Evolutionary conservation across 2,113 vertebrate genomes (phyloP).

Genomic region (Melanostigma gelatinosum): DNA sequence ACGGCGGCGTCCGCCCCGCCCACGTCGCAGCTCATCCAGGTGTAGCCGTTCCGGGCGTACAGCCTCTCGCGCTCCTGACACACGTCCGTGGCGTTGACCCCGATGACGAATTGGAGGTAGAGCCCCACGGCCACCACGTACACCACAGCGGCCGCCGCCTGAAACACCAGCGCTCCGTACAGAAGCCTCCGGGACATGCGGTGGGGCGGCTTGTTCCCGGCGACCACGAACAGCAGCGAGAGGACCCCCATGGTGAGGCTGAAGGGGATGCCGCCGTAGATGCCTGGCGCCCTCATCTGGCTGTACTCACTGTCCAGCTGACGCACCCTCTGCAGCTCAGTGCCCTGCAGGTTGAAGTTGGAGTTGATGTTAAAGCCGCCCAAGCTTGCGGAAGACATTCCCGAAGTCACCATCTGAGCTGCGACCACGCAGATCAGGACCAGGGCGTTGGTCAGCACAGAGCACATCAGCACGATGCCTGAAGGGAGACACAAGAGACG

Average conservation of each 20-base stretch:
- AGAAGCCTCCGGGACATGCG: conserved; percentile 80
- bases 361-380: conserved; percentile 83
- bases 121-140: conserved; percentile 87
- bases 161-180: conserved; percentile 81
- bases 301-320: conserved; percentile 89
- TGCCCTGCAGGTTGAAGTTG: conserved; percentile 88
- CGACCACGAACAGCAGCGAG: conserved; percentile 86
- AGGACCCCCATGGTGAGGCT: conserved; percentile 77
- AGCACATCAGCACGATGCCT: conserved; percentile 87
- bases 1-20: conserved; percentile 85
- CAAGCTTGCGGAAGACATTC: conserved; percentile 80
- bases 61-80: conserved; percentile 84
- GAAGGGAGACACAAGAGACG: background rate
- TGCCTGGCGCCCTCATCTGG: conserved; percentile 89
- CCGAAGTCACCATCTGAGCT: conserved; percentile 83
- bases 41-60: conserved; percentile 85
- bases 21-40: conserved; percentile 89
- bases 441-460: conserved; percentile 82
- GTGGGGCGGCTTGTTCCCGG: conserved; percentile 84
- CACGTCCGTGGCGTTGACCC: conserved; percentile 85
- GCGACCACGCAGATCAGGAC: conserved; percentile 87
- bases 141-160: conserved; percentile 68
- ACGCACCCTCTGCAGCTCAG: conserved; percentile 84
- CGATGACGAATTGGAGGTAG: conserved; percentile 87
- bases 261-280: conserved; percentile 87